Evolutionary conservation across 2,113 vertebrate genomes (phyloP), one percentile per base, ranked within the genome.

Genomic region (Addax nasomaculatus): DNA sequence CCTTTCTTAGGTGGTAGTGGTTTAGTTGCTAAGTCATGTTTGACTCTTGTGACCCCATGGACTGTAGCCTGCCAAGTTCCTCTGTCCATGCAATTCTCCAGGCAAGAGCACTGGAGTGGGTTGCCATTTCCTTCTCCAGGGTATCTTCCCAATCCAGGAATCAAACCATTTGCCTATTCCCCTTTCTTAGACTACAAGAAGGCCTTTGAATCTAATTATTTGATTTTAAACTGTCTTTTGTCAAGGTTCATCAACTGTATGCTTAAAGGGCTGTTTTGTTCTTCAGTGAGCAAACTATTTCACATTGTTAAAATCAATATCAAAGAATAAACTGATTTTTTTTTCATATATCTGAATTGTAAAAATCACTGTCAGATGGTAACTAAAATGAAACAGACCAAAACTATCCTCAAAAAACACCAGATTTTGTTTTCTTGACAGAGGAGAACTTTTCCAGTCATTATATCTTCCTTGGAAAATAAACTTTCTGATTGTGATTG

Each of bases 361-460:
- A 62, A 92, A 98, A 96, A 95, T 64, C 70, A 89, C 25, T 89
- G 62, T 88, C 57, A 93, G 84, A 91, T 36, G 36, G 58, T 49
- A 57, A 95, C 64, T 80, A 87, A 91, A 95, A 89, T 70, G 36
- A 70, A 96, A 95, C 43, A 97, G 67, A 96, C 4, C 29, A 94
- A 98, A 97, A 93, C 87, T 14, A 67, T 76, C 27, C 21, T 78
- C 23, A 89, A 89, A 89, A 96, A 96, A 89, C 45, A 97, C 97
- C 85, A 96, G 39, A 79, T 95, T 97, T 97, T 96, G 51, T 96
- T 97, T 96, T 94, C 93, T 91, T 93, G 57, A 87, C 93, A 81
- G 43, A 58, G 17, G 91, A 25, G 21, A 97, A 49, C 33, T 90
- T 96, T 92, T 17, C 85, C 15, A 94, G 33, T 73, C 80, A 96